These are phyloP conservation scores for Platanista minor DNA, from an alignment of 2,113 vertebrate genomes.

Conservation along the genomic window DNA sequence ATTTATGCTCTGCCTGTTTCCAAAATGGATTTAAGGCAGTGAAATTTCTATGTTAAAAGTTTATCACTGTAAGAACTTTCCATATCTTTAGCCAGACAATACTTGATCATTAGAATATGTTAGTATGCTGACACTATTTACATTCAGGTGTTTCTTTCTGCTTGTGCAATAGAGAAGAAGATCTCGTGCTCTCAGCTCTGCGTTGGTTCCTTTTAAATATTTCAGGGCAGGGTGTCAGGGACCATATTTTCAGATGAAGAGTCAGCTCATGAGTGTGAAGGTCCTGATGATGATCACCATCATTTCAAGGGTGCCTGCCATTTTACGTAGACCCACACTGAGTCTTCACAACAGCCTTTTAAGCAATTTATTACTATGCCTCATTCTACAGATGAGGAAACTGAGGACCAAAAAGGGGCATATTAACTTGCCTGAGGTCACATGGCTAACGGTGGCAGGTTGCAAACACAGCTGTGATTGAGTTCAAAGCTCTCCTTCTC, in stretches of 20 bases:
- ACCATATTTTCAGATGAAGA: conserved; percentile 19
- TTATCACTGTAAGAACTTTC: conserved; percentile 58
- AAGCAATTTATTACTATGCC: neutral
- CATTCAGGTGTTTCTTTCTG: neutral
- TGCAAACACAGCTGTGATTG: neutral
- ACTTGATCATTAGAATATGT: neutral
- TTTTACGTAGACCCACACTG: neutral
- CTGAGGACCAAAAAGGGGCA: neutral
- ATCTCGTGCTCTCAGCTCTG: neutral
- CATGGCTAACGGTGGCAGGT: neutral
- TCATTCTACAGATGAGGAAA: neutral
- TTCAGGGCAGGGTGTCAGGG: conserved; percentile 11
- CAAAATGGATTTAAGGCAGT: conserved; percentile 55
- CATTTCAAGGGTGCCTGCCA: neutral
- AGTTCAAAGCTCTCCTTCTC: neutral
- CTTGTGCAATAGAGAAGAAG: neutral
- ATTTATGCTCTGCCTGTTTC: conserved; percentile 58
- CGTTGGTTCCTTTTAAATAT: conserved; percentile 44
- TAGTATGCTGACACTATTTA: neutral
- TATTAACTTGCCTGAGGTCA: neutral
- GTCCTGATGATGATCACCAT: neutral
- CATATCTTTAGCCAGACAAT: conserved; percentile 22
- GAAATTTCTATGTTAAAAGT: conserved; percentile 68
- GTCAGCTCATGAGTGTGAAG: neutral
- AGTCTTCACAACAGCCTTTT: neutral